Conservation (phyloP, 2,113 vertebrate species). For the Rattus rattus region DNA sequence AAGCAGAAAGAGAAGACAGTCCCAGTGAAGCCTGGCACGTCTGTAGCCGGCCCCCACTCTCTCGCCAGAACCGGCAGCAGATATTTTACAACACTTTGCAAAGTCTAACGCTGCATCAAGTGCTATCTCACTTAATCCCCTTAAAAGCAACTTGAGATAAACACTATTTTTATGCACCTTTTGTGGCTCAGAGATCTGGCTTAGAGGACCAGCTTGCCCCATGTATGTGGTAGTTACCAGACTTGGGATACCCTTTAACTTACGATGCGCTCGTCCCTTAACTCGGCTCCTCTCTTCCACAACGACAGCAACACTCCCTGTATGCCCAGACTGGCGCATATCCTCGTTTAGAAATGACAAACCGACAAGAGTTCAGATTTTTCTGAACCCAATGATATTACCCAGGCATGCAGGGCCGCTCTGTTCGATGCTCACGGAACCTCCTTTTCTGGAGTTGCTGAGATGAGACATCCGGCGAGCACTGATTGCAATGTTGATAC, state of each 20-base stretch:
- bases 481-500: not conserved
- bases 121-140: not conserved
- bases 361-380: not conserved
- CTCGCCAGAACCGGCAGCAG: not conserved
- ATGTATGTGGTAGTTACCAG: not conserved
- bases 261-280: not conserved
- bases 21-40: not conserved
- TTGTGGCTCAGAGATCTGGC: not conserved
- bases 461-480: not conserved
- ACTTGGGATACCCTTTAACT: not conserved
- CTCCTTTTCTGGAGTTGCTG: not conserved
- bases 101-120: not conserved
- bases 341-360: slow-evolving; percentile 16
- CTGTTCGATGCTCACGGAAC: not conserved
- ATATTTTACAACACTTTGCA: not conserved
- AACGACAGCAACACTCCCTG: not conserved
- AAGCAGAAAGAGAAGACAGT: not conserved
- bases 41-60: not conserved
- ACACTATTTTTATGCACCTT: not conserved
- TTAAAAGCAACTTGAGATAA: slow-evolving; percentile 5
- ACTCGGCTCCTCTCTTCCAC: not conserved
- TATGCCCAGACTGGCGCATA: not conserved
- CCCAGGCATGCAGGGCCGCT: not conserved
- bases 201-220: not conserved
- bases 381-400: not conserved